Percentiles rank a stretch among this genome's conserved stretches.
phyloP scores from a whole-genome alignment of 2,113 vertebrate genomes.

The Siniperca knerii region DNA sequence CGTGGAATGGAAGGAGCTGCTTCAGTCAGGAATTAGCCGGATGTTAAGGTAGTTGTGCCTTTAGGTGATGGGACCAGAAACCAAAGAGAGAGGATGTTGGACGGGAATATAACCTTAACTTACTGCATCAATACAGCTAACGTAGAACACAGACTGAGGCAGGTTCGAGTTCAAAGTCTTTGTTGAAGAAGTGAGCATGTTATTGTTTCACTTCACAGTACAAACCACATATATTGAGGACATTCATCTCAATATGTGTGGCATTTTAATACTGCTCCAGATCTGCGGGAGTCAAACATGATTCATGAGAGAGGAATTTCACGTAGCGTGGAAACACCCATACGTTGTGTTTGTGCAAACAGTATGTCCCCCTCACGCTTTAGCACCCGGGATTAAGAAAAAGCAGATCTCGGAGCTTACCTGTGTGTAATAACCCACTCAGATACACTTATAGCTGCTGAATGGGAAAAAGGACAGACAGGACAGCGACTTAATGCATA shows the following conservation, averaged over 20 bases:
- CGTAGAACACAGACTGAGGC: background rate
- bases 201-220: background rate
- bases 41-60: slow-evolving; percentile 22
- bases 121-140: background rate
- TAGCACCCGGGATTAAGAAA: slow-evolving; percentile 7
- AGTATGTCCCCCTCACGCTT: background rate
- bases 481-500: slow-evolving; percentile 7
- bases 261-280: no score
- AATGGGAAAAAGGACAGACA: background rate
- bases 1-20: slow-evolving; percentile 21
- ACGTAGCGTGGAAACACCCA: background rate
- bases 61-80: slow-evolving; percentile 18
- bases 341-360: background rate
- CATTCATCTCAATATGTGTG: no score
- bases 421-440: background rate
- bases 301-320: background rate
- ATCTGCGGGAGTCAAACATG: background rate
- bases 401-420: background rate
- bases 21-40: slow-evolving; percentile 30
- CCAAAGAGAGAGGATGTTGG: background rate
- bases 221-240: background rate
- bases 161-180: background rate
- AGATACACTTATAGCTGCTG: slow-evolving; percentile 9
- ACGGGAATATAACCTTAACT: background rate
- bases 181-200: background rate